Evolutionary conservation across 2,888 invertebrate species (phyloP), one percentile per base, ranked within the genome.

Genomic region (Lithophane socia): DNA sequence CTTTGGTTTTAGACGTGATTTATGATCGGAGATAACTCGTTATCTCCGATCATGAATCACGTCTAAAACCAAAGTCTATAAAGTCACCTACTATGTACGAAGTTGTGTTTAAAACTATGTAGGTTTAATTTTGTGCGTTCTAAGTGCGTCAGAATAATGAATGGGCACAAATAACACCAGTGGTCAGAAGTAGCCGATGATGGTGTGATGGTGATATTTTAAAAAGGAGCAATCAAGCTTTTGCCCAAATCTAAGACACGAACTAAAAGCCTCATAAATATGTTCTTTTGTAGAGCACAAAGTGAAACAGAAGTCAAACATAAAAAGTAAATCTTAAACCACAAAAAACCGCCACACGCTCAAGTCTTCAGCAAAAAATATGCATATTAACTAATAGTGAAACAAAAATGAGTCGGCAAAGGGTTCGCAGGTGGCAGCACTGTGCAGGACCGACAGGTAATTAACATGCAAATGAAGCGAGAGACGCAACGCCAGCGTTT

Each of bases 391-490:
- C 77, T 81, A 90, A 90, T 90, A 91, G 90, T 87, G 82, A 87
- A 88, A 88, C 85, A 90, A 89, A 89, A 90, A 87, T 85, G 84
- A 83, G 81, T 84, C 75, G 70, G 89, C 79, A 86, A 90, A 87
- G 87, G 89, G 86, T 86, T 85, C 90, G 88, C 93, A 94, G 93
- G 92, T 93, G 93, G 86, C 86, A 80, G 74, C 82, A 73, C 75
- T 78, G 83, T 70, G 77, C 86, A 88, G 90, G 89, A 90, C 80
- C 88, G 93, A 93, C 95, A 95, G 94, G 92, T 96, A 95, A 96
- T 96, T 96, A 96, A 95, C 94, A 96, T 96, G 96, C 92, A 94
- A 96, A 96, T 95, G 93, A 95, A 91, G 88, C 90, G 90, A 86
- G 90, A 90, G 88, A 88, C 89, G 79, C 83, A 75, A 72, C 74